Evolutionary conservation across 2,113 vertebrate genomes (phyloP).

Genomic region (Misgurnus mizolepis): DNA sequence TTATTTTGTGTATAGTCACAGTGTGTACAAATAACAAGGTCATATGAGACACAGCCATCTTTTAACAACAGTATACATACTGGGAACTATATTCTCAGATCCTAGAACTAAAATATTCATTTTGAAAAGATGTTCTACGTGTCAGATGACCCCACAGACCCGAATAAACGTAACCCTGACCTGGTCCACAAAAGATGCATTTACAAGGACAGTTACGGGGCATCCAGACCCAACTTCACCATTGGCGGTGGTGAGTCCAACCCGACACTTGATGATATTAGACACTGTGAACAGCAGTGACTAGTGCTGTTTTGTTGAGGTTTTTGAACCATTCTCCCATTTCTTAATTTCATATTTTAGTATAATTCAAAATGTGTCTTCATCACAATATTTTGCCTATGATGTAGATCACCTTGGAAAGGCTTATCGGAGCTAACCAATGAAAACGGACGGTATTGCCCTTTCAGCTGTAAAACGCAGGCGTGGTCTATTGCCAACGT

Average conservation of each 20-base stretch:
- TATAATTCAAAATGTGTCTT: no score
- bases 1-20: no score
- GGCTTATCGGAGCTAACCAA: no score
- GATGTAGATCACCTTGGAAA: no score
- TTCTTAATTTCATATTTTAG: not conserved
- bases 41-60: no score
- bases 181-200: slow-evolving; percentile 94
- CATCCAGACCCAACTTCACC: slow-evolving; percentile 92
- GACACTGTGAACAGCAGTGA: not conserved
- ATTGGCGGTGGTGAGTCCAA: slow-evolving; percentile 85
- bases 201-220: slow-evolving; percentile 93
- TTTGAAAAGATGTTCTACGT: slow-evolving; percentile 90
- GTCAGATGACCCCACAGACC: slow-evolving; percentile 81
- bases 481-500: no score
- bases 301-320: not conserved
- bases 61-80: no score
- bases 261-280: not conserved
- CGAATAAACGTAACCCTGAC: slow-evolving; percentile 81
- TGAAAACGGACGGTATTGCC: no score
- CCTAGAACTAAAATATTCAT: slow-evolving; percentile 36
- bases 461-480: no score
- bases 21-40: no score
- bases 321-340: not conserved
- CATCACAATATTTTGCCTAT: no score
- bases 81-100: no score